These are phyloP conservation scores for Calliphora vicina DNA, from an alignment of 1,140 invertebrate genomes.

Conservation along the genomic window DNA sequence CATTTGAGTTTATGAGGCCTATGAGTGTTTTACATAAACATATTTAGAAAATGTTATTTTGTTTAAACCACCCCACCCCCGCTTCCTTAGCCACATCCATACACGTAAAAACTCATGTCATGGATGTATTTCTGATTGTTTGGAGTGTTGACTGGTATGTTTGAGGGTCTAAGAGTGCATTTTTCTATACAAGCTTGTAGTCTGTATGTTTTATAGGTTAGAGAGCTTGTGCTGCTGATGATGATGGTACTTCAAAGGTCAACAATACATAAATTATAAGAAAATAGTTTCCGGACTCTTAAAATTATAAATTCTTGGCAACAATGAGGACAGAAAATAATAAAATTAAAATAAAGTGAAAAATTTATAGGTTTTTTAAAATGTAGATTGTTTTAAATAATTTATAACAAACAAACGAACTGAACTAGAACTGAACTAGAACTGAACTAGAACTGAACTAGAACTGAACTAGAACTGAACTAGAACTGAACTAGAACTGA, in stretches of 20 bases:
- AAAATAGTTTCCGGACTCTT: constrained; percentile 25
- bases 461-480: too few species aligned
- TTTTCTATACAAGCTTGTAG: too few species aligned
- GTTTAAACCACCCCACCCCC: neutral
- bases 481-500: too few species aligned
- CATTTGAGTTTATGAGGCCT: constrained; percentile 22
- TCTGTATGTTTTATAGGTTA: too few species aligned
- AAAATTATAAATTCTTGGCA: neutral
- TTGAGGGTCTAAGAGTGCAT: too few species aligned
- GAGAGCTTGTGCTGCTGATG: neutral
- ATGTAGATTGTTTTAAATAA: too few species aligned
- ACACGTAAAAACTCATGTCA: neutral
- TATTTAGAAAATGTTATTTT: neutral
- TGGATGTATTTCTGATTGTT: neutral
- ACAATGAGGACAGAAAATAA: neutral
- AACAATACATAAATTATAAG: constrained; percentile 32
- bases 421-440: too few species aligned
- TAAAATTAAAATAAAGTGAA: too few species aligned
- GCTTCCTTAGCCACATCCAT: neutral
- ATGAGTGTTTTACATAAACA: constrained; percentile 20
- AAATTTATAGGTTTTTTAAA: too few species aligned
- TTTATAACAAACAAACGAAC: too few species aligned
- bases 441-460: too few species aligned
- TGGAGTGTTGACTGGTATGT: neutral
- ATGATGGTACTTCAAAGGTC: constrained; percentile 21